Base-by-base conservation (phyloP, 2,797 vertebrate genomes). In the Argya squamiceps region DNA sequence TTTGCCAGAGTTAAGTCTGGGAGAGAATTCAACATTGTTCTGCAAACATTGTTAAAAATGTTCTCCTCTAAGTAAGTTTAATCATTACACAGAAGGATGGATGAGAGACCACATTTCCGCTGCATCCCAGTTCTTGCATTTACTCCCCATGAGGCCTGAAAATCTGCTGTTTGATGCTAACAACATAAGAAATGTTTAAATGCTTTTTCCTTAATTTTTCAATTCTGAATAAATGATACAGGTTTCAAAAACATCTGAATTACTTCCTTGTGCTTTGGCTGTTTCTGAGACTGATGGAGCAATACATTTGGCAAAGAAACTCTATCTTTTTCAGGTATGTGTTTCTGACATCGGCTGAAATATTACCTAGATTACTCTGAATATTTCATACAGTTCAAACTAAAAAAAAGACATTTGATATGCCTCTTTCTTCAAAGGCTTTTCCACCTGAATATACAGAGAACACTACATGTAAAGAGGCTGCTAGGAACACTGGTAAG, bases 81-180 rank as follows among this genome's bases (percentile, higher is more conserved):
- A 97, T 95, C 96, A 97, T 96, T 96, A 91, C 88, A 98, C 96
- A 97, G 93, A 97, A 98, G 97, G 97, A 98, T 97, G 95, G 86
- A 96, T 96, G 87, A 91, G 64, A 91, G 49, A 97, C 93, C 97
- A 98, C 92, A 97, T 97, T 98, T 93, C 97, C 76, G 55, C 91
- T 81, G 92, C 87, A 89, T 96, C 95, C 88, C 91, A 92, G 67
- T 94, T 96, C 93, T 97, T 97, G 65, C 89, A 96, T 91, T 88
- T 95, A 84, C 79, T 69, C 93, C 94, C 86, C 91, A 87, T 17
- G 92, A 94, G 93, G 89, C 69, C 84, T 11, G n/a, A 95, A 94
- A 97, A 96, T 77, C 58, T 86, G 52, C 79, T 82, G 53, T 76
- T 96, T 92, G 52, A 92, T 84, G 82, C 73, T 84, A 95, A 78